Base-by-base conservation (phyloP, 2,113 vertebrate genomes). In the Fregetta grallaria region DNA sequence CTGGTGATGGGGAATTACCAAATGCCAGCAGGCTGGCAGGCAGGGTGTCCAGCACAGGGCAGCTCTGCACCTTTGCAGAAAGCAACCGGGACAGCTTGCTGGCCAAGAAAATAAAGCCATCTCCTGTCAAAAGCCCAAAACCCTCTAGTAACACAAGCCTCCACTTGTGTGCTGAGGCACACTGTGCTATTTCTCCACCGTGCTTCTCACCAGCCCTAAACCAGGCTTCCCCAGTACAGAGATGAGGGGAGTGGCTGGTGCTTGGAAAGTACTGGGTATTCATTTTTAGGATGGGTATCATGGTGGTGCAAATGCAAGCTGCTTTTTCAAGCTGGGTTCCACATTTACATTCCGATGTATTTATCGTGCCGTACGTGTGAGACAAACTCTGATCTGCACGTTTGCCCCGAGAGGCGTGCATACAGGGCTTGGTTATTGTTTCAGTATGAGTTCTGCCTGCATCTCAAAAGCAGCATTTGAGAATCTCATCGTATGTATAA, bases 341-440 rank as follows among this genome's bases (percentile, higher is more conserved):
- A 25, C 66, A 17, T 91, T 87, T 91, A 34, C 61, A 71, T 78
- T 49, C 40, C 18, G 5, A 34, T 53, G 44, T 79, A 29, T 58
- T 4, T n/a, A 15, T 45, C 1, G 3, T 1, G 3, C 32, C 42
- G 23, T 42, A 45, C 0, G 0, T 15, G 26, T 52, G 52, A 81
- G 83, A 56, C 53, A 89, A 71, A 47, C 65, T 34, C 38, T 50
- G 22, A 44, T 73, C 32, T 56, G 88, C 66, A 56, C 3, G 1
- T 55, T 32, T 71, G 49, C 62, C 36, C 63, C 0, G 0, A 53
- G 49, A 79, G 25, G 47, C 1, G 2, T 1, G 0, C 12, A 0
- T 30, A 12, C 1, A 2, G 29, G 36, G n/a, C 26, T 76, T 25
- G n/a, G 17, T 83, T 92, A 2, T 52, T 89, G 55, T 80, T 92